Percentiles rank a stretch among this genome's conserved stretches.
phyloP scores from a whole-genome alignment of 2,888 invertebrate genomes.

The Asteroscopus sphinx region DNA sequence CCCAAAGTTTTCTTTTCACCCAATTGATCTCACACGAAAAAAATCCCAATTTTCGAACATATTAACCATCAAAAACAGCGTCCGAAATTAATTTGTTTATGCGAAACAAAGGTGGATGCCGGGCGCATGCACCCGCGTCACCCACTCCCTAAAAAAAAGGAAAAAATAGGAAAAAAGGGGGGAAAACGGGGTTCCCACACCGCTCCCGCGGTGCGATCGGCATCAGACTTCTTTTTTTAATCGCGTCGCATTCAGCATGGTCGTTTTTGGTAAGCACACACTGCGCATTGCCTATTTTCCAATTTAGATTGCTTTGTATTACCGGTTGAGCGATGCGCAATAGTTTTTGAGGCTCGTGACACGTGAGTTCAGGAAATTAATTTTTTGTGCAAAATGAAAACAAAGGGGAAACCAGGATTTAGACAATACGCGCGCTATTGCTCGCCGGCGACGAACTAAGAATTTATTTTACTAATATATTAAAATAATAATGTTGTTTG shows the following conservation, averaged over 20 bases:
- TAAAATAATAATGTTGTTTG: not conserved
- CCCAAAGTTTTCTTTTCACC: slow-evolving; percentile 57
- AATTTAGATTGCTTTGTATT: slow-evolving; percentile 90
- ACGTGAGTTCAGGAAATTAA: slow-evolving; percentile 86
- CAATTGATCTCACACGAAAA: slow-evolving; percentile 59
- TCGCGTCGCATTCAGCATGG: slow-evolving; percentile 88
- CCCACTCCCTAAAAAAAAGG: slow-evolving; percentile 87
- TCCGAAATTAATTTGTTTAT: slow-evolving; percentile 90
- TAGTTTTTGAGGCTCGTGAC: slow-evolving; percentile 88
- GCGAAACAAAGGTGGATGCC: slow-evolving; percentile 89
- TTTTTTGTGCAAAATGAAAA: slow-evolving; percentile 75
- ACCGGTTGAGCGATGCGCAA: slow-evolving; percentile 89
- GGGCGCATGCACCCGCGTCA: slow-evolving; percentile 87
- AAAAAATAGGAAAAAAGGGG: slow-evolving; percentile 81
- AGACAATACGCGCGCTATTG: slow-evolving; percentile 19
- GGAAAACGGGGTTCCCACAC: slow-evolving; percentile 71
- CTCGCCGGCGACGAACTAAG: slow-evolving; percentile 21
- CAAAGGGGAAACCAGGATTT: slow-evolving; percentile 32
- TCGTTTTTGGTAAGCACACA: slow-evolving; percentile 90
- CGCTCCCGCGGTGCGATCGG: slow-evolving; percentile 88
- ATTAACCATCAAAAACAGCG: slow-evolving; percentile 89
- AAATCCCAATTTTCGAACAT: slow-evolving; percentile 81
- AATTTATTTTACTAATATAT: slow-evolving; percentile 1
- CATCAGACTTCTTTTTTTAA: slow-evolving; percentile 90
- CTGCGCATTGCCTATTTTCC: slow-evolving; percentile 90